Conservation (phyloP, 2,888 invertebrate genomes). For the Lordiphosa andalusiaca region DNA sequence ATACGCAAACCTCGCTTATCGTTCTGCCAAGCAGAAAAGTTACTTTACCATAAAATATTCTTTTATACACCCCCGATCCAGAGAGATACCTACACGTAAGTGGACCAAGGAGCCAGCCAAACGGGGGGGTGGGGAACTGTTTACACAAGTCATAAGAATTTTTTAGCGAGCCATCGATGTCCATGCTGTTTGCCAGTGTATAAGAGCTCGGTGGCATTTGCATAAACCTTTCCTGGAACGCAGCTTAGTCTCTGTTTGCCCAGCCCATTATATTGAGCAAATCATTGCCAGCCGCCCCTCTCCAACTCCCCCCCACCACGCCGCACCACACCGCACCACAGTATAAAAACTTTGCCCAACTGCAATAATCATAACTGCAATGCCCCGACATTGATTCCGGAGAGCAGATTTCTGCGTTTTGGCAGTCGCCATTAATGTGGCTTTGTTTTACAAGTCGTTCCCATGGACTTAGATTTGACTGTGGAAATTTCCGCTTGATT, state of each 20-base stretch:
- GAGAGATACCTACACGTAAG: constrained; percentile 54
- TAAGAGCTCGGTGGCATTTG: constrained; percentile 57
- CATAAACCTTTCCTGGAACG: constrained; percentile 57
- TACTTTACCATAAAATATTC: constrained; percentile 70
- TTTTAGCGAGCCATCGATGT: constrained; percentile 62
- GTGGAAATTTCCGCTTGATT: constrained; percentile 58
- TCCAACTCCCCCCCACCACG: too few species aligned
- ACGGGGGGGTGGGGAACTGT: constrained; percentile 62
- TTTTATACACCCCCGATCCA: constrained; percentile 45
- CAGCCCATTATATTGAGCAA: constrained; percentile 33
- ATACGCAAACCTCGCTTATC: constrained; percentile 62
- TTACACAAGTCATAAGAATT: constrained; percentile 74
- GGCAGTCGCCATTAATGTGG: constrained; percentile 63
- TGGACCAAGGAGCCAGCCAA: constrained; percentile 30
- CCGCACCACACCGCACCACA: background rate
- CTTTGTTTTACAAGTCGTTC: constrained; percentile 64
- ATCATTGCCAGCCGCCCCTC: constrained; percentile 3
- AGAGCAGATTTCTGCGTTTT: constrained; percentile 52
- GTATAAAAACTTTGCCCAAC: constrained; percentile 58
- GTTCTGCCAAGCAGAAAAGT: constrained; percentile 56
- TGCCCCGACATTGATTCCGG: constrained; percentile 62
- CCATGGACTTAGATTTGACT: constrained; percentile 17
- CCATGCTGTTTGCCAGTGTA: constrained; percentile 56
- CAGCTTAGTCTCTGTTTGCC: constrained; percentile 28
- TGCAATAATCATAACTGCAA: constrained; percentile 74